phyloP scores from a whole-genome alignment of 2,113 vertebrate genomes.

The Neomonachus schauinslandi region DNA sequence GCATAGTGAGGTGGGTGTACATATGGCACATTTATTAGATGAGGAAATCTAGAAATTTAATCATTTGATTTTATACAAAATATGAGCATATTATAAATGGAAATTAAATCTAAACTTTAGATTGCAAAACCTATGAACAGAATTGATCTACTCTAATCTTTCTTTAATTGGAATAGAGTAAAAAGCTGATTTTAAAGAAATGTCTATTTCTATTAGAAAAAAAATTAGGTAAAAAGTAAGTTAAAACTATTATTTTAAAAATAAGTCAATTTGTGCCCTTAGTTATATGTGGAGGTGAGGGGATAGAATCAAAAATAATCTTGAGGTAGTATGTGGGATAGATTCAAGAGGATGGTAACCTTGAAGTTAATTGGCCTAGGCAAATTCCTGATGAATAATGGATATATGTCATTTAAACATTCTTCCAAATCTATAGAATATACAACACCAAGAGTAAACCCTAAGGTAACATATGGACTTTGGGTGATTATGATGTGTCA shows the following conservation, averaged over 20 bases:
- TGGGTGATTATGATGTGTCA: neutral
- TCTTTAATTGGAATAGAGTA: neutral
- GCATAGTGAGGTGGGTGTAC: neutral
- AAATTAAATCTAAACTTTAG: neutral
- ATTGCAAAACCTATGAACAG: neutral
- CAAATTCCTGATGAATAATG: neutral
- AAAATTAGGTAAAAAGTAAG: neutral
- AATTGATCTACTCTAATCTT: neutral
- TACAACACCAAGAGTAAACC: neutral
- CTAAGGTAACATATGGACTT: neutral
- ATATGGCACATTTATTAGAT: neutral
- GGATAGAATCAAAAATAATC: neutral
- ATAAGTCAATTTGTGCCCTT: neutral
- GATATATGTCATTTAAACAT: neutral
- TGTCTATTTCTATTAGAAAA: neutral
- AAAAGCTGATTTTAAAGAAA: neutral
- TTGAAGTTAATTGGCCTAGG: neutral
- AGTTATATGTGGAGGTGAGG: neutral
- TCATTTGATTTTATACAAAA: neutral
- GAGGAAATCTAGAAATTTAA: neutral
- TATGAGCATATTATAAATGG: neutral
- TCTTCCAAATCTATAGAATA: neutral
- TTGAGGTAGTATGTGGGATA: neutral
- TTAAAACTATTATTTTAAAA: neutral
- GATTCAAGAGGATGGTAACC: neutral